A percentile compares a stretch with the other conserved stretches of the same genome.
Conservation (phyloP, 2,888 invertebrate genomes). For the Eupithecia dodoneata region DNA sequence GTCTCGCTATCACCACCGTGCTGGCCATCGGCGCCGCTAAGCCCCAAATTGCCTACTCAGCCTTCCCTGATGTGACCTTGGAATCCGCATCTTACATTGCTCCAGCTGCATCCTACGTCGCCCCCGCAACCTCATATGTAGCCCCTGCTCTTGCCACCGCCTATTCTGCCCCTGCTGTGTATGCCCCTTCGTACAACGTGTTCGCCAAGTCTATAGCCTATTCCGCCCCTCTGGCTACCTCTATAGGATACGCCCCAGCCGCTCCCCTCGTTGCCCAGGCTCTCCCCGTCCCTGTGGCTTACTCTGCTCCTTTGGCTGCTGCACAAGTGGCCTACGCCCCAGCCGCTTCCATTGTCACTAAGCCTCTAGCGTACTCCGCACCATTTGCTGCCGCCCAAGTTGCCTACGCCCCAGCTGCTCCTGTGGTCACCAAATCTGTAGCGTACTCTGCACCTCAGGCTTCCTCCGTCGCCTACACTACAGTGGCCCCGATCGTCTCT, state of each 20-base stretch:
- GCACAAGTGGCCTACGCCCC: constrained; percentile 9
- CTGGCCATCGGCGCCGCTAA: constrained; percentile 65
- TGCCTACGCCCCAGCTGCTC: background rate
- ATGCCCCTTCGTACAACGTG: background rate
- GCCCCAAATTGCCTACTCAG: constrained; percentile 24
- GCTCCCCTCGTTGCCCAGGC: constrained; percentile 10
- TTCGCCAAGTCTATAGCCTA: background rate
- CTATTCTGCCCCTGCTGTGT: background rate
- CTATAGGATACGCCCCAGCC: background rate
- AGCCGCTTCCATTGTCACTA: background rate
- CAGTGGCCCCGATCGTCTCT: background rate
- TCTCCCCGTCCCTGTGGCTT: constrained; percentile 1
- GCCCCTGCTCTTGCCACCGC: constrained; percentile 13
- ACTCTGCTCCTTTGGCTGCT: constrained; percentile 17
- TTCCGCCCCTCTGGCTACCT: background rate
- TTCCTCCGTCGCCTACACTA: background rate
- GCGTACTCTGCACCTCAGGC: constrained; percentile 2
- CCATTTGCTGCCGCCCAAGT: background rate
- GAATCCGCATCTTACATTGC: constrained; percentile 19
- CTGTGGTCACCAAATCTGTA: constrained; percentile 8
- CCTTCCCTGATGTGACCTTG: constrained; percentile 15
- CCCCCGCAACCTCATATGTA: constrained; percentile 18
- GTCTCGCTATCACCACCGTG: constrained; percentile 53
- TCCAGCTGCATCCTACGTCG: constrained; percentile 12
- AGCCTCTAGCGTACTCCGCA: background rate